phyloP scores from a whole-genome alignment of 2,113 vertebrate species.

The Lucifuga dentata region DNA sequence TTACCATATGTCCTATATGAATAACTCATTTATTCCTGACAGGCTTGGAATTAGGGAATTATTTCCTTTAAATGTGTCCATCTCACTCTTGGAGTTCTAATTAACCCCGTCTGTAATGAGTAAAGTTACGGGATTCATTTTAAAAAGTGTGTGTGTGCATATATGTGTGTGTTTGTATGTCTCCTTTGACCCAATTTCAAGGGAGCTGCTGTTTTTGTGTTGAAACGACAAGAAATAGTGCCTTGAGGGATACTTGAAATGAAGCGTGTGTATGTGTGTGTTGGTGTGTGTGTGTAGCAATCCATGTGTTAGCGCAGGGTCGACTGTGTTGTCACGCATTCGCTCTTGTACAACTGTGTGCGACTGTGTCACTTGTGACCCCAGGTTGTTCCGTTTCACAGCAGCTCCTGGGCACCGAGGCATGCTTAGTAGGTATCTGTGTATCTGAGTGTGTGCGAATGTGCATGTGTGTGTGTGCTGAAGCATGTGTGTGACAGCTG shows the following conservation, averaged over 20 bases:
- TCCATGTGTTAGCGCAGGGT: no score
- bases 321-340: no score
- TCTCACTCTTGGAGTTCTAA: no score
- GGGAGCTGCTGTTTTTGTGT: constrained; percentile 53
- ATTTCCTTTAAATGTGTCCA: no score
- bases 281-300: background rate
- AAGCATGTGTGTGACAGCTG: constrained; percentile 64
- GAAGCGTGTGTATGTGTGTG: constrained; percentile 4
- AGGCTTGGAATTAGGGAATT: no score
- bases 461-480: constrained; percentile 10
- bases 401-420: constrained; percentile 17
- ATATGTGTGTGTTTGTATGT: no score
- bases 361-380: no score
- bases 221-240: constrained; percentile 47
- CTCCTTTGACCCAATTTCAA: constrained; percentile 61
- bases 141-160: no score
- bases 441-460: constrained; percentile 1
- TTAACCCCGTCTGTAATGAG: no score
- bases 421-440: constrained; percentile 11
- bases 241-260: constrained; percentile 50
- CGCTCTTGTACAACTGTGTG: no score
- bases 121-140: background rate
- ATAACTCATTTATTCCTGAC: background rate
- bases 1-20: background rate
- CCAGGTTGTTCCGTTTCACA: constrained; percentile 12